Evolutionary conservation across 2,888 invertebrate species (phyloP).

Genomic region (Piscicola geometra): DNA sequence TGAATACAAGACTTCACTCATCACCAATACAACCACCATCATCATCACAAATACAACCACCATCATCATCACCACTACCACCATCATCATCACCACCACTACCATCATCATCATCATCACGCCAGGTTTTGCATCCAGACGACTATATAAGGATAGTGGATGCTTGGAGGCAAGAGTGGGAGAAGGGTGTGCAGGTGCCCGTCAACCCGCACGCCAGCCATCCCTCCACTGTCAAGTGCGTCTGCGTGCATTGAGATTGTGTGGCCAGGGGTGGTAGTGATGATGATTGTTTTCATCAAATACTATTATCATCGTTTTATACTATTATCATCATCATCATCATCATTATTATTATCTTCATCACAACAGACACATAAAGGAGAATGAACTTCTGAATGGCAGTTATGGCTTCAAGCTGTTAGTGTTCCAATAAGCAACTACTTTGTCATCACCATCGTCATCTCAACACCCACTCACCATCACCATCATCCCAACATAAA

Average conservation of each 20-base stretch:
- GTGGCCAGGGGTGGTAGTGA: background rate
- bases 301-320: background rate
- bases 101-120: too few relatives aligned
- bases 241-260: too few relatives aligned
- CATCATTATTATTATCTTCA: background rate
- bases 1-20: background rate
- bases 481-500: background rate
- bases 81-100: too few relatives aligned
- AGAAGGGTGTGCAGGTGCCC: slow-evolving; percentile 80
- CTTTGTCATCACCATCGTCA: background rate
- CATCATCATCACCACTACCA: too few relatives aligned
- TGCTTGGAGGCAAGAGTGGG: slow-evolving; percentile 98
- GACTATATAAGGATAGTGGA: slow-evolving; percentile 92
- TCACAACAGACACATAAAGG: slow-evolving; percentile 32
- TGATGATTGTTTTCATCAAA: background rate
- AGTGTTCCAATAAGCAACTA: slow-evolving; percentile 28
- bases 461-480: background rate
- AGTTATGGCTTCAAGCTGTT: slow-evolving; percentile 42
- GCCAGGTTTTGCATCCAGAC: slow-evolving; percentile 71
- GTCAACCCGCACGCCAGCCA: slow-evolving; percentile 46
- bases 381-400: slow-evolving; percentile 39
- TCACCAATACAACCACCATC: background rate
- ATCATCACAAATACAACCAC: too few relatives aligned
- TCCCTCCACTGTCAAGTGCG: slow-evolving; percentile 13
- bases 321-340: background rate